phyloP scores from a whole-genome alignment of 2,797 vertebrate species.

The Allobates femoralis region DNA sequence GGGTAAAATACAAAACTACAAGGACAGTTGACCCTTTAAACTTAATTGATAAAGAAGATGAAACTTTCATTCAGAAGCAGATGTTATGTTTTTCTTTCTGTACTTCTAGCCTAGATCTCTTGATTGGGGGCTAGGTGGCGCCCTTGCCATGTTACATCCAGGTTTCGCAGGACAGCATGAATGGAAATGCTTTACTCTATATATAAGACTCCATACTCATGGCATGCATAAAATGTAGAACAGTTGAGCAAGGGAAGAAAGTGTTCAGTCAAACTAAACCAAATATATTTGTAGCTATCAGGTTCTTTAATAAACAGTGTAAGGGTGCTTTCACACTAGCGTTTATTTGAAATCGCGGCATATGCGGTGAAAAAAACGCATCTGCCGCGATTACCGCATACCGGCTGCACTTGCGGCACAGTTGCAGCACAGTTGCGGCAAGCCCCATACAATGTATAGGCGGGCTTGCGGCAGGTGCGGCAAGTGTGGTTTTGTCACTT shows the following conservation, averaged over 20 bases:
- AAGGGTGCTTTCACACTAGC: too few species aligned
- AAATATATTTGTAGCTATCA: neutral
- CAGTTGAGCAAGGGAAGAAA: neutral
- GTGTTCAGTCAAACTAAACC: neutral
- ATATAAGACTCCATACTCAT: neutral
- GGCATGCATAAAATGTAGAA: neutral
- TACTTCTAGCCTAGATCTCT: neutral
- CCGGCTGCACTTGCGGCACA: too few species aligned
- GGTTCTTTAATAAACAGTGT: neutral
- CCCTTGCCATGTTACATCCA: neutral
- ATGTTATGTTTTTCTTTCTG: neutral
- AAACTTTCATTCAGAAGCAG: neutral
- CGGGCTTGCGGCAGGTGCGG: too few species aligned
- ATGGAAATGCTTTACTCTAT: neutral
- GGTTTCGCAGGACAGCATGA: neutral
- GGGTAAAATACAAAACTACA: too few species aligned
- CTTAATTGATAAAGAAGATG: too few species aligned
- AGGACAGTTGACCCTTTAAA: neutral
- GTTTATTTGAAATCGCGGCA: too few species aligned
- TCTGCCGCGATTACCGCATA: too few species aligned
- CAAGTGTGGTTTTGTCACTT: too few species aligned
- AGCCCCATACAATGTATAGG: too few species aligned
- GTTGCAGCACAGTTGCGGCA: too few species aligned
- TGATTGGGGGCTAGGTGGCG: slow-evolving; percentile 5
- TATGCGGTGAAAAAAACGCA: too few species aligned